These are phyloP conservation scores for Idris sp. DNA, from an alignment of 1,140 invertebrate species.

Conservation along the genomic window DNA sequence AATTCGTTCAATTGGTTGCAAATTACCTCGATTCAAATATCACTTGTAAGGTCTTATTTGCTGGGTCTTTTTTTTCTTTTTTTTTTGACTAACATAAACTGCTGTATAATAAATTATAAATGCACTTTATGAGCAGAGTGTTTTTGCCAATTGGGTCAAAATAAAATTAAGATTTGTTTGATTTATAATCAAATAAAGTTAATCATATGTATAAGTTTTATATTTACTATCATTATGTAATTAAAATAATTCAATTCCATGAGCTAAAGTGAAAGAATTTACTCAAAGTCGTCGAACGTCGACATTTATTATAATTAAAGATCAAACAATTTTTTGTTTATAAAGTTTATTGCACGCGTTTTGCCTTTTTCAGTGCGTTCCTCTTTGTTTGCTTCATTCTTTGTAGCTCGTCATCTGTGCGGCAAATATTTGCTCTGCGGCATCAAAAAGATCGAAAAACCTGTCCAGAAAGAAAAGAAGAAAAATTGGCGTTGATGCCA, in stretches of 20 bases:
- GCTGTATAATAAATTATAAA: too few relatives aligned
- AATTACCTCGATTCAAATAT: conserved; percentile 1
- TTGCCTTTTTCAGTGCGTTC: conserved; percentile 12
- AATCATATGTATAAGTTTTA: too few relatives aligned
- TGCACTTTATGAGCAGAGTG: too few relatives aligned
- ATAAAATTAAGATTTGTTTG: too few relatives aligned
- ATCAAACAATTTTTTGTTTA: conserved; percentile 41
- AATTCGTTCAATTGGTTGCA: conserved; percentile 6
- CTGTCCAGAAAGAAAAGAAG: conserved; percentile 47
- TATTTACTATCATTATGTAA: too few relatives aligned
- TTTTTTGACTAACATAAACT: too few relatives aligned
- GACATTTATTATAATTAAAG: conserved; percentile 48
- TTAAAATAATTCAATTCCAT: too few relatives aligned
- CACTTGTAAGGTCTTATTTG: background rate
- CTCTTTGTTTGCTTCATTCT: conserved; percentile 45
- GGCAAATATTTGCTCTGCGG: conserved; percentile 66
- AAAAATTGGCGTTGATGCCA: conserved; percentile 55
- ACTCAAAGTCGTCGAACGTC: conserved; percentile 18
- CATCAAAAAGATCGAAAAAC: conserved; percentile 62
- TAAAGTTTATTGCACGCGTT: conserved; percentile 16
- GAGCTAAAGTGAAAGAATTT: too few relatives aligned
- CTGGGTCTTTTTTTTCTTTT: too few relatives aligned
- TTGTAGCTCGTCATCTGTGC: conserved; percentile 49
- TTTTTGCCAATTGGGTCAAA: too few relatives aligned
- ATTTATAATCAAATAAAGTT: too few relatives aligned